Evolutionary conservation across 1,140 invertebrate genomes (phyloP).

Genomic region (Drosophila punjabiensis): DNA sequence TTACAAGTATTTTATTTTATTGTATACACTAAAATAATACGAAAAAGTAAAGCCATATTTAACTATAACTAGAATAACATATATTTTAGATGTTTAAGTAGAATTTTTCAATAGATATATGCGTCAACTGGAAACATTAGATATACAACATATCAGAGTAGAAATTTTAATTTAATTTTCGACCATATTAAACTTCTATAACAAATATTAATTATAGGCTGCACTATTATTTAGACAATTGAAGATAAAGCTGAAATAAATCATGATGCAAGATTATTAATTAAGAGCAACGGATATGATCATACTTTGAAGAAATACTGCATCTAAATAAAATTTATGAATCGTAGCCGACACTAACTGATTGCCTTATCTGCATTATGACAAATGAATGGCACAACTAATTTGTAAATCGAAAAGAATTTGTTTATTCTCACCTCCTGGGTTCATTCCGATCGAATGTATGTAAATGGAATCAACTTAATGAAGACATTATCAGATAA

Average conservation of each 20-base stretch:
- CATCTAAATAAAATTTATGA: conserved; percentile 38
- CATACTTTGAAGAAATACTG: conserved; percentile 1
- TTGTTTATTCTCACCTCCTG: conserved; percentile 46
- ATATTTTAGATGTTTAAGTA: background rate
- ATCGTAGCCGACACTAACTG: conserved; percentile 21
- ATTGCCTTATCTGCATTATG: conserved; percentile 51
- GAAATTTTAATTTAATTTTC: too few species aligned
- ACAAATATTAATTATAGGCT: background rate
- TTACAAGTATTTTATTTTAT: too few species aligned
- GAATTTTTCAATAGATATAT: background rate
- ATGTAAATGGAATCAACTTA: conserved; percentile 52
- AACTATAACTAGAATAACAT: too few species aligned
- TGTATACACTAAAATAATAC: too few species aligned
- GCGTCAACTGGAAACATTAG: too few species aligned
- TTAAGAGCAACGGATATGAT: too few species aligned
- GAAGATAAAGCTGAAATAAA: background rate
- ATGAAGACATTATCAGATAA: conserved; percentile 55
- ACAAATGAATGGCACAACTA: conserved; percentile 52
- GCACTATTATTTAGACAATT: background rate
- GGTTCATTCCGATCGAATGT: conserved; percentile 41
- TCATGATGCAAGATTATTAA: background rate
- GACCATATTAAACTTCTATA: background rate
- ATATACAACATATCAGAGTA: too few species aligned
- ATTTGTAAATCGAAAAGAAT: conserved; percentile 53
- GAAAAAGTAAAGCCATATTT: too few species aligned